phyloP scores from a whole-genome alignment of 1,140 invertebrate genomes.

The Doryteuthis pealeii region DNA sequence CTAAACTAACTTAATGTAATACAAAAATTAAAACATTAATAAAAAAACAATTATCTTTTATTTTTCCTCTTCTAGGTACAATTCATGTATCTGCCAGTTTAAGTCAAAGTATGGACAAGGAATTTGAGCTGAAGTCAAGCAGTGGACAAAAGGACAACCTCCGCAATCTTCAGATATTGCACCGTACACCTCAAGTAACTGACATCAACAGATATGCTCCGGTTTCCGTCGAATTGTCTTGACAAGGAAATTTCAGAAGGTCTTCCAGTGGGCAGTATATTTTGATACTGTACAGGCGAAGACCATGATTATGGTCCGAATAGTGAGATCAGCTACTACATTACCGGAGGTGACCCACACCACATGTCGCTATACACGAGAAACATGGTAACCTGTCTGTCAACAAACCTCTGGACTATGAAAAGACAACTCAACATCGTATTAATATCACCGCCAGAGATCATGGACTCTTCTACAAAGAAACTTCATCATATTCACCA shows the following conservation, averaged over 20 bases:
- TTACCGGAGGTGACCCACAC: conserved; percentile 78
- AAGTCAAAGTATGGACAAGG: conserved; percentile 54
- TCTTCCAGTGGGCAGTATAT: conserved; percentile 80
- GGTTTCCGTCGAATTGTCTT: conserved; percentile 66
- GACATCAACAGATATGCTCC: conserved; percentile 78
- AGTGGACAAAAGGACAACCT: conserved; percentile 82
- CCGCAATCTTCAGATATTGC: conserved; percentile 74
- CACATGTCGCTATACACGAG: conserved; percentile 73
- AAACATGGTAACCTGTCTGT: conserved; percentile 79
- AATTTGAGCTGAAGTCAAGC: conserved; percentile 66
- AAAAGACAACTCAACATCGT: conserved; percentile 74
- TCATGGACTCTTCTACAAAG: conserved; percentile 60
- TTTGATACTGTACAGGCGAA: conserved; percentile 79
- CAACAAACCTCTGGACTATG: conserved; percentile 81
- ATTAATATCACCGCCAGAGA: conserved; percentile 86
- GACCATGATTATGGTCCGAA: conserved; percentile 85
- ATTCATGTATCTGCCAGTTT: conserved; percentile 70
- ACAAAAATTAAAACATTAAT: too few relatives aligned
- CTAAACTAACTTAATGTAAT: too few relatives aligned
- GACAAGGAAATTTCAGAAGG: conserved; percentile 85
- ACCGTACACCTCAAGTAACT: conserved; percentile 81
- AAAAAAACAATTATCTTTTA: too few relatives aligned
- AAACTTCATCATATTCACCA: conserved; percentile 73
- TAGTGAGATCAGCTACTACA: conserved; percentile 81
- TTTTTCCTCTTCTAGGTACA: conserved; percentile 63